phyloP scores from a whole-genome alignment of 2,797 vertebrate species.

The Adelosebastes latens region DNA sequence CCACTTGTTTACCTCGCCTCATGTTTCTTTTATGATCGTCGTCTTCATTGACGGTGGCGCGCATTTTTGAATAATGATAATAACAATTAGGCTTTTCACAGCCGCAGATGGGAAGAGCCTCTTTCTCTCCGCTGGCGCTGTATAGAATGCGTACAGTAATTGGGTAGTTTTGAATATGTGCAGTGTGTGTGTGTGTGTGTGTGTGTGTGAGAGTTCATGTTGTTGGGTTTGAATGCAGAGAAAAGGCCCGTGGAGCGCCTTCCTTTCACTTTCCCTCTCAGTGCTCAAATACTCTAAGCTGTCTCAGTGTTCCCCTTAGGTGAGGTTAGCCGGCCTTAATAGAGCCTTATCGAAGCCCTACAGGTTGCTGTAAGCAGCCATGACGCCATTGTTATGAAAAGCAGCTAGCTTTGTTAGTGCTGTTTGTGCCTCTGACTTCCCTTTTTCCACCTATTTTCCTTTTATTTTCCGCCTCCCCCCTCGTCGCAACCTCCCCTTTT shows the following conservation, averaged over 20 bases:
- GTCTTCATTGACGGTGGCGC: constrained; percentile 83
- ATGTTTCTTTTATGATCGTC: constrained; percentile 94
- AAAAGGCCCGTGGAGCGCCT: constrained; percentile 57
- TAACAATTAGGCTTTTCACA: constrained; percentile 85
- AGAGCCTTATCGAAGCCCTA: constrained; percentile 84
- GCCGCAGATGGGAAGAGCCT: constrained; percentile 61
- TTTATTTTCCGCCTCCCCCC: constrained; percentile 66
- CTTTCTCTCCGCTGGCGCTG: constrained; percentile 72
- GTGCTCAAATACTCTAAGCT: constrained; percentile 65
- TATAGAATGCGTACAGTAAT: constrained; percentile 83
- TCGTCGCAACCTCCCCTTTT: constrained; percentile 71
- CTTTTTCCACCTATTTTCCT: constrained; percentile 72
- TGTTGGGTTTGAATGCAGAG: constrained; percentile 73
- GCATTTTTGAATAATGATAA: constrained; percentile 85
- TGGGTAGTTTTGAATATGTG: constrained; percentile 81
- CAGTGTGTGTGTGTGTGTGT: constrained; percentile 25
- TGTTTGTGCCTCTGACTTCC: constrained; percentile 76
- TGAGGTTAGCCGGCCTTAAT: constrained; percentile 83
- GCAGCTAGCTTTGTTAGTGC: constrained; percentile 80
- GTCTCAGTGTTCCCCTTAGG: constrained; percentile 69
- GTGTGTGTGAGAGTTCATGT: constrained; percentile 31
- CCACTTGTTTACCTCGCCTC: constrained; percentile 89
- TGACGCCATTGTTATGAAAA: constrained; percentile 87
- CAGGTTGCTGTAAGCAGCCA: constrained; percentile 86
- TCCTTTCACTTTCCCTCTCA: constrained; percentile 53